Evolutionary conservation across 2,888 invertebrate species (phyloP), one percentile per base, ranked within the genome.

Genomic region (Deilephila elpenor): DNA sequence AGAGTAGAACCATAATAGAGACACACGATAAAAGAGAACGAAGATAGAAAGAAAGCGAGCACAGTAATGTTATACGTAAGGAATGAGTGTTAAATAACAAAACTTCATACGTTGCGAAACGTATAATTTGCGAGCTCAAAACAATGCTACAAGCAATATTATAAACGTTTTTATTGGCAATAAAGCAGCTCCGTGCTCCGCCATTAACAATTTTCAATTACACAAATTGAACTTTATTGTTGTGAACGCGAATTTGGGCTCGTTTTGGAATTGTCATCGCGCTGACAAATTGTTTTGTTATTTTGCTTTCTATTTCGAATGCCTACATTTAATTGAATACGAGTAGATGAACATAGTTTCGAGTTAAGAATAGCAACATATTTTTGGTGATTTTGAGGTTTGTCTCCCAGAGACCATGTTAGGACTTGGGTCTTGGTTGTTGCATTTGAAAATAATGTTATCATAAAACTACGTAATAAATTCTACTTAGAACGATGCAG

Each of bases 161-260:
- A 67, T 44, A 44, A 67, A 67, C 44, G 44, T 67, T 67, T 56
- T 62, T 51, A 67, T 44, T 44, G 67, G 14, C 67, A 51, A 51
- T 67, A 67, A 67, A 67, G 44, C 37, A 5, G n/a, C 56, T 34
- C n/a, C 34, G 37, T 11, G 34, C 62, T 32, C 34, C 25, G 67
- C 44, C 20, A 44, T 67, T 67, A 44, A 67, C 44, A 67, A 67
- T 51, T 56, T 56, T 44, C 67, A 67, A 67, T 67, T 67, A 67
- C 67, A 51, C 51, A 67, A 67, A 67, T 67, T 67, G 67, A 51
- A 67, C 51, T 51, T 67, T 67, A 67, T 67, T 67, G 67, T 44
- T 51, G 5, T 25, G 67, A 67, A 14, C 25, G 17, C n/a, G 17
- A 44, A 44, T 51, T 67, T 6, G 67, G 37, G 8, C 37, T 20